Evolutionary conservation across 1,140 invertebrate species (phyloP).

Genomic region (Argopecten irradians): DNA sequence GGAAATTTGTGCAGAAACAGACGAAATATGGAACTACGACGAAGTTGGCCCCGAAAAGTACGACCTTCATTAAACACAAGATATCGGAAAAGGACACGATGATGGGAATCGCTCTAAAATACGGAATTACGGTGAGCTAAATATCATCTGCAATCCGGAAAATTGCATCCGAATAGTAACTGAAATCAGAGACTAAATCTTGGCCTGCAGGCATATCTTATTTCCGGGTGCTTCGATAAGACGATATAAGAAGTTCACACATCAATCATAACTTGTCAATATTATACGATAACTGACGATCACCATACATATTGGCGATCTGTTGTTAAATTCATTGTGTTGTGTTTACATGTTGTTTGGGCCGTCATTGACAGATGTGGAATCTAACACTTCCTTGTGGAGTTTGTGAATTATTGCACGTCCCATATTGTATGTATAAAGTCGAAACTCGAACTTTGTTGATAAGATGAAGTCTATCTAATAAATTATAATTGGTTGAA

Average conservation of each 20-base stretch:
- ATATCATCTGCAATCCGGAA: too few species aligned
- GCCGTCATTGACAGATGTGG: too few species aligned
- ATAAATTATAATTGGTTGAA: too few species aligned
- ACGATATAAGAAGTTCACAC: neutral
- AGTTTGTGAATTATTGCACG: too few species aligned
- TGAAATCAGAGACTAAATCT: neutral
- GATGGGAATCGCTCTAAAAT: slow-evolving; percentile 93
- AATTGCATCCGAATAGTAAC: too few species aligned
- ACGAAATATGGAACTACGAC: slow-evolving; percentile 94
- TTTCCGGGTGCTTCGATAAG: neutral
- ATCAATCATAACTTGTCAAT: neutral
- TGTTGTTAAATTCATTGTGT: too few species aligned
- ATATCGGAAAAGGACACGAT: slow-evolving; percentile 90
- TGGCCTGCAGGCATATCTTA: neutral
- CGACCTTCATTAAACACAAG: slow-evolving; percentile 87
- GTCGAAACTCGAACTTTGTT: too few species aligned
- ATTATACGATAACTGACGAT: neutral
- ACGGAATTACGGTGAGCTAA: slow-evolving; percentile 92
- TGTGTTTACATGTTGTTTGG: too few species aligned
- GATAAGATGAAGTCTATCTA: too few species aligned
- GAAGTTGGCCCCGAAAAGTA: slow-evolving; percentile 80
- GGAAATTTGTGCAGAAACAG: slow-evolving; percentile 87
- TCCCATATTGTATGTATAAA: too few species aligned
- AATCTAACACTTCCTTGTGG: too few species aligned
- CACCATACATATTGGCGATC: too few species aligned